Evolutionary conservation across 2,888 invertebrate species (phyloP).

Genomic region (Petrolisthes manimaculis): DNA sequence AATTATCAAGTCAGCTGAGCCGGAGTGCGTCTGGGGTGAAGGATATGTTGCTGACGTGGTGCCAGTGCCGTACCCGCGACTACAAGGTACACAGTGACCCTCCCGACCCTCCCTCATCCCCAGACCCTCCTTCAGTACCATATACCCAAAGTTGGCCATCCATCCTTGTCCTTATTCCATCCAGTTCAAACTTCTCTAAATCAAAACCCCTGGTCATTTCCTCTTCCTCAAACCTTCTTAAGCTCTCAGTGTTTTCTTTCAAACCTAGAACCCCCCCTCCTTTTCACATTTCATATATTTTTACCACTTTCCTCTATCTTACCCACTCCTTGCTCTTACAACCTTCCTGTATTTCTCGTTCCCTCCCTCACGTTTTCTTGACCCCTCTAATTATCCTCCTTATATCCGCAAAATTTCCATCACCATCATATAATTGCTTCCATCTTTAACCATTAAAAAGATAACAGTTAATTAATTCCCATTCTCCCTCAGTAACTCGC

Average conservation of each 20-base stretch:
- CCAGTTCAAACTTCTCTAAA: neutral
- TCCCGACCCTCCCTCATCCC: neutral
- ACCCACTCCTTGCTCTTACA: neutral
- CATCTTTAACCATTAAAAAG: no score
- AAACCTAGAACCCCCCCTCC: neutral
- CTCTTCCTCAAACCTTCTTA: neutral
- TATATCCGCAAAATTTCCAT: no score
- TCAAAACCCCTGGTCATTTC: neutral
- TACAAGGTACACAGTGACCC: slow-evolving; percentile 83
- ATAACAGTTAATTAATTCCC: no score
- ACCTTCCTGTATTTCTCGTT: neutral
- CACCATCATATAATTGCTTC: no score
- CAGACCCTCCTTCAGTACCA: neutral
- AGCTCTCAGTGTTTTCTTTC: neutral
- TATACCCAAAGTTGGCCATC: neutral
- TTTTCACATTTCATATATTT: no score
- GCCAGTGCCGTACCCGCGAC: slow-evolving; percentile 95
- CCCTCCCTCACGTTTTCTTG: neutral
- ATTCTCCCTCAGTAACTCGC: no score
- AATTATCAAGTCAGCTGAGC: slow-evolving; percentile 90
- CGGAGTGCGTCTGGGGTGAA: slow-evolving; percentile 95
- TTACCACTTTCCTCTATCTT: no score
- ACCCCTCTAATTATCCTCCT: neutral
- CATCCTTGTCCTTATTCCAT: neutral
- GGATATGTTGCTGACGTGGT: slow-evolving; percentile 96